Evolutionary conservation across 2,113 vertebrate species (phyloP).

Genomic region (Oenanthe oenanthe): DNA sequence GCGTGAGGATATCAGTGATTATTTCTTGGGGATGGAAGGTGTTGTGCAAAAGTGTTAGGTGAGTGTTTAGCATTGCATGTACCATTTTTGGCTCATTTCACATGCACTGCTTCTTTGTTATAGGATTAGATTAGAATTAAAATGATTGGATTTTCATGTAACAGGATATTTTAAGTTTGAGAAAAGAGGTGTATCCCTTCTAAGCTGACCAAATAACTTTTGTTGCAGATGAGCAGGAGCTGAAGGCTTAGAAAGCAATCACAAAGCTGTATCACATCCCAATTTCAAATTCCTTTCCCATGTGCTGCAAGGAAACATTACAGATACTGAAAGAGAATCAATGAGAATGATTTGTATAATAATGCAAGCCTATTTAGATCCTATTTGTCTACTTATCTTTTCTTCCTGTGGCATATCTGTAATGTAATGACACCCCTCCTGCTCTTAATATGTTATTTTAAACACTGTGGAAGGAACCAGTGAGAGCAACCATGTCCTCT

Average conservation of each 20-base stretch:
- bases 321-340: background rate
- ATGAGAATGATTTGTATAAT: background rate
- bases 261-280: background rate
- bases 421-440: background rate
- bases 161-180: background rate
- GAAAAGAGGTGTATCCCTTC: background rate
- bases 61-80: background rate
- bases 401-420: background rate
- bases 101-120: background rate
- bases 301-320: background rate
- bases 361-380: background rate
- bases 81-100: background rate
- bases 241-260: slow-evolving; percentile 33
- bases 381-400: background rate
- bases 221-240: background rate
- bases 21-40: background rate
- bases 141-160: background rate
- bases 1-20: background rate
- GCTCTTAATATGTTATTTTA: background rate
- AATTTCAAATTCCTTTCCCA: slow-evolving; percentile 3
- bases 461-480: background rate
- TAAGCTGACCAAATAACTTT: background rate
- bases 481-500: background rate
- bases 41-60: background rate
- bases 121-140: background rate